Base-by-base conservation (phyloP, 2,113 vertebrate species). In the Bubalus kerabau region DNA sequence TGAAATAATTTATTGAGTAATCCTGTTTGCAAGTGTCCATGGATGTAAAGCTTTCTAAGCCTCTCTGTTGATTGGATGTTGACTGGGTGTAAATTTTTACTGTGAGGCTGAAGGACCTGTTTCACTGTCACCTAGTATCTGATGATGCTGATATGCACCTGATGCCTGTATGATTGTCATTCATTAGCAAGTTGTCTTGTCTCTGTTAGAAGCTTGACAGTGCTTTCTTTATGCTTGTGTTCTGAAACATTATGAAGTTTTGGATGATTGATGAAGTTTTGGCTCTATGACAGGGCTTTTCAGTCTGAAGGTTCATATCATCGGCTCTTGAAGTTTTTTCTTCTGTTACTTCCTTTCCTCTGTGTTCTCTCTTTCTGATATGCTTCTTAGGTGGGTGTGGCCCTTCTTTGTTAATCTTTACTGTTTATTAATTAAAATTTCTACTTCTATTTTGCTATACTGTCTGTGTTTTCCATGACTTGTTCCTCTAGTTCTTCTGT, bases 291-390 rank as follows among this genome's bases (percentile, higher is more conserved):
- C 4, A 36, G 52, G 19, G 1, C 36, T 87, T 94, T 90, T 56
- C 26, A 46, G 12, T 54, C 50, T 76, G 50, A 59, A 87, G 36
- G 43, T 36, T 95, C 23, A 6, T 54, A 10, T 84, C 76, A 48
- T 59, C 81, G 24, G 36, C 46, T 87, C 60, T 83, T 74, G 74
- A 57, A 28, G 46, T 48, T 83, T 96, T 96, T 87, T 93, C 81
- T 83, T 67, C 62, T 78, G 2, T 59, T 82, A 15, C 76, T 87
- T 95, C 52, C 36, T 74, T 15, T 67, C 64, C 23, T 81, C 24
- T 83, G 36, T 50, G 40, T 43, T 87, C n/a, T 74, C 46, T 86
- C 8, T 3, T 91, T 84, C 46, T 40, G 67, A 93, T 40, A 50
- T 59, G 82, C 56, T 56, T 56, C 48, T 32, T 46, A 46, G 46